phyloP scores from a whole-genome alignment of 2,797 vertebrate species.

The Tapera naevia region DNA sequence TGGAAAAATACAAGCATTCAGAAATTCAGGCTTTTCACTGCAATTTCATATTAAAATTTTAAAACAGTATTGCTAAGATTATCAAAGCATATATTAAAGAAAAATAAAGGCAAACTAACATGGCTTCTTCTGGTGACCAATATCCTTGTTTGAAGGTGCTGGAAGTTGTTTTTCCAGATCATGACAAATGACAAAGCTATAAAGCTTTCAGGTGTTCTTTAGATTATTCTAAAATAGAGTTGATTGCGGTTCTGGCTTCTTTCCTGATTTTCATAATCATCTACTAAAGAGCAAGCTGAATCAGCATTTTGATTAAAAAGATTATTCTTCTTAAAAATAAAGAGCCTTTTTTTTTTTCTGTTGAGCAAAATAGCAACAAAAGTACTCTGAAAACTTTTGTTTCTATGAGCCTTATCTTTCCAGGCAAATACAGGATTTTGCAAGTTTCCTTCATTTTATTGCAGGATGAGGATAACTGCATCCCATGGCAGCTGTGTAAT shows the following conservation, averaged over 20 bases:
- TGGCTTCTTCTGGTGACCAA: not conserved
- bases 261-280: constrained; percentile 47
- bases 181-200: not conserved
- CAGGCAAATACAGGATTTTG: not conserved
- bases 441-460: not conserved
- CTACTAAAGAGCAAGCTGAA: constrained; percentile 46
- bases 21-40: not conserved
- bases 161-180: not conserved
- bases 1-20: not conserved
- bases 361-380: constrained; percentile 10
- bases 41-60: not conserved
- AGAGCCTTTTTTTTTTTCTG: not conserved
- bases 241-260: constrained; percentile 25
- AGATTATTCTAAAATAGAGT: not conserved
- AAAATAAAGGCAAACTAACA: not conserved
- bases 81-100: not conserved
- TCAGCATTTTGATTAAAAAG: constrained; percentile 53
- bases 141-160: not conserved
- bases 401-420: not conserved
- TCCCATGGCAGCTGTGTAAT: not conserved
- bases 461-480: constrained; percentile 6
- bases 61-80: not conserved
- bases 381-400: not conserved
- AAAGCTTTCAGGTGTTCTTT: constrained; percentile 12
- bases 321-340: constrained; percentile 62